Evolutionary conservation across 1,140 invertebrate species (phyloP).

Genomic region (Euura saliciscinereae): DNA sequence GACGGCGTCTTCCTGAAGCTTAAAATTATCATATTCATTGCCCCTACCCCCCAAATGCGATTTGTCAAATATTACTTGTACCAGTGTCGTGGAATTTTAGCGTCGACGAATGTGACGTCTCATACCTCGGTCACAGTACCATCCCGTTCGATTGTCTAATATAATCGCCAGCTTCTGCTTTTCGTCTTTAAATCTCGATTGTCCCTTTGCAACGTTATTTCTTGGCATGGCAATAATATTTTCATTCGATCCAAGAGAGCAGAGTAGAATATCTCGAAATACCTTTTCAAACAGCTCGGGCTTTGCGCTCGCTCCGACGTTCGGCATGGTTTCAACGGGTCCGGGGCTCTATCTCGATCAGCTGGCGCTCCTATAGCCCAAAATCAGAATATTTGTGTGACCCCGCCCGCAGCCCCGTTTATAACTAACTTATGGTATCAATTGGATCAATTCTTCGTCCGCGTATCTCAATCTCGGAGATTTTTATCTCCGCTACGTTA

Average conservation of each 20-base stretch:
- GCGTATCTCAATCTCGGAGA: background rate
- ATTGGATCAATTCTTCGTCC: background rate
- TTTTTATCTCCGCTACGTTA: no score
- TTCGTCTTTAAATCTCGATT: background rate
- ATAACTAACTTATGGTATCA: background rate
- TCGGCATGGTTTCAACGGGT: background rate
- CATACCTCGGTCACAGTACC: background rate
- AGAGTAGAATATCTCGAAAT: background rate
- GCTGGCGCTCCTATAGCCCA: background rate
- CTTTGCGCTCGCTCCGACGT: background rate
- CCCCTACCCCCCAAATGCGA: background rate
- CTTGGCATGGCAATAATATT: constrained; percentile 1
- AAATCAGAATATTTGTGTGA: background rate
- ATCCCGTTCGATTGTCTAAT: background rate
- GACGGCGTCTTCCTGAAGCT: background rate
- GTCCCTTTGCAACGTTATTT: no score
- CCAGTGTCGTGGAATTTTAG: no score
- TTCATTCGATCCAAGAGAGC: background rate
- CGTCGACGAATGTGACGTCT: no score
- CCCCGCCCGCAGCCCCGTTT: background rate
- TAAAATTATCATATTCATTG: background rate
- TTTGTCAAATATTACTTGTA: background rate
- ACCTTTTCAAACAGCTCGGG: background rate
- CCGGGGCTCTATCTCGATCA: background rate
- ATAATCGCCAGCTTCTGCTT: background rate